These are phyloP conservation scores for Strix occidentalis DNA, from an alignment of 2,797 vertebrate genomes.

Conservation along the genomic window DNA sequence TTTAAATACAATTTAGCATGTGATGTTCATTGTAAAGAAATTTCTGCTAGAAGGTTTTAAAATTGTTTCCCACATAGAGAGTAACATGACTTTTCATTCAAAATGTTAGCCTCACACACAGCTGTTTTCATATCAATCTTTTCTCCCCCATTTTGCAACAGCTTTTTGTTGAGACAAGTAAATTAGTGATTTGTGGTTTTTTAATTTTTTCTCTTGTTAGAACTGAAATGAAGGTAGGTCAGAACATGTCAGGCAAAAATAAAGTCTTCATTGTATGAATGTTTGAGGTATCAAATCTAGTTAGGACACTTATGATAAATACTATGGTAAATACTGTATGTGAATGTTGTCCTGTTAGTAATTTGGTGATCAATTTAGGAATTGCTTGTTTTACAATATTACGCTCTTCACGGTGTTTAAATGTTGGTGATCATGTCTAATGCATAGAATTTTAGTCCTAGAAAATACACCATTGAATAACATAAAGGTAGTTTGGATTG, in stretches of 20 bases:
- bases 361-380: not conserved
- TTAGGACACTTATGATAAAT: not conserved
- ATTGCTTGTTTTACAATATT: not conserved
- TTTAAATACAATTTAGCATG: not conserved
- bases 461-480: not conserved
- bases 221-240: not conserved
- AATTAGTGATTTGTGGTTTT: not conserved
- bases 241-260: not conserved
- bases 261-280: not conserved
- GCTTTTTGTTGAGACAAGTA: not conserved
- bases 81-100: not conserved
- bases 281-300: not conserved
- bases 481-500: not conserved
- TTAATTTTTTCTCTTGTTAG: not conserved
- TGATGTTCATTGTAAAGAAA: not conserved
- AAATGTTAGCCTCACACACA: not conserved
- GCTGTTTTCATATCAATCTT: accelerated
- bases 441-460: not conserved
- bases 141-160: not conserved
- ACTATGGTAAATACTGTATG: not conserved
- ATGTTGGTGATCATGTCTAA: not conserved
- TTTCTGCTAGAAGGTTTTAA: not conserved
- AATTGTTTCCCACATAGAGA: not conserved
- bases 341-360: not conserved
- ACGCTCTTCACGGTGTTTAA: not conserved